Percentiles rank a stretch among this genome's conserved stretches.
Conservation (phyloP, 2,113 vertebrate genomes). For the Lipophrys pholis region DNA sequence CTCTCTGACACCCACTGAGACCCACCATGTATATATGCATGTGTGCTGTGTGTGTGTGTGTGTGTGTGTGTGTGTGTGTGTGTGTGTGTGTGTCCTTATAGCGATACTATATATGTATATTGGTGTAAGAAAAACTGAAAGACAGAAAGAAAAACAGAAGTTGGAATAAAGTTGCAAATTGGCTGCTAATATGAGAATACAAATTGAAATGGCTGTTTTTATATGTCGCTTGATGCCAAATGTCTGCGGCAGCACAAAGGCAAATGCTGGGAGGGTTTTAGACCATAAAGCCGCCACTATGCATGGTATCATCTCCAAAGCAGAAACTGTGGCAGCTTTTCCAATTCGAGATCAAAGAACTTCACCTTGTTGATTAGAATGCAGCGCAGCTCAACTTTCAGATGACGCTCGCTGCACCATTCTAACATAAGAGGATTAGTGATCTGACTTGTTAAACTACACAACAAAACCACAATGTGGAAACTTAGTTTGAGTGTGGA, state of each 20-base stretch:
- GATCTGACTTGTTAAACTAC: slow-evolving; percentile 66
- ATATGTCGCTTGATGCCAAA: slow-evolving; percentile 47
- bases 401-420: slow-evolving; percentile 38
- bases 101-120: slow-evolving; percentile 6
- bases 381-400: slow-evolving; percentile 68
- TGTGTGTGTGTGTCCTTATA: neutral
- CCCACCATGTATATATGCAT: slow-evolving; percentile 28
- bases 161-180: slow-evolving; percentile 31
- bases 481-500: slow-evolving; percentile 46
- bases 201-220: slow-evolving; percentile 54
- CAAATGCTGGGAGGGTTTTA: slow-evolving; percentile 51
- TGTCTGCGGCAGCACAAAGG: slow-evolving; percentile 38
- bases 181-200: slow-evolving; percentile 31
- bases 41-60: slow-evolving; percentile 1
- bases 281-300: slow-evolving; percentile 40
- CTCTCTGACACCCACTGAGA: slow-evolving; percentile 56
- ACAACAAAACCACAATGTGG: slow-evolving; percentile 61
- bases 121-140: neutral
- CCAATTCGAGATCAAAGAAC: slow-evolving; percentile 68
- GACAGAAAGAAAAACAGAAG: too few relatives aligned
- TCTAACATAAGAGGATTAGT: slow-evolving; percentile 72
- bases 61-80: slow-evolving; percentile 3
- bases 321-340: slow-evolving; percentile 56
- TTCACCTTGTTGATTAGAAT: slow-evolving; percentile 71
- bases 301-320: slow-evolving; percentile 40